Percentiles rank a stretch among this genome's conserved stretches.
phyloP scores from a whole-genome alignment of 2,113 vertebrate species.

The Ceyx margarethae region DNA sequence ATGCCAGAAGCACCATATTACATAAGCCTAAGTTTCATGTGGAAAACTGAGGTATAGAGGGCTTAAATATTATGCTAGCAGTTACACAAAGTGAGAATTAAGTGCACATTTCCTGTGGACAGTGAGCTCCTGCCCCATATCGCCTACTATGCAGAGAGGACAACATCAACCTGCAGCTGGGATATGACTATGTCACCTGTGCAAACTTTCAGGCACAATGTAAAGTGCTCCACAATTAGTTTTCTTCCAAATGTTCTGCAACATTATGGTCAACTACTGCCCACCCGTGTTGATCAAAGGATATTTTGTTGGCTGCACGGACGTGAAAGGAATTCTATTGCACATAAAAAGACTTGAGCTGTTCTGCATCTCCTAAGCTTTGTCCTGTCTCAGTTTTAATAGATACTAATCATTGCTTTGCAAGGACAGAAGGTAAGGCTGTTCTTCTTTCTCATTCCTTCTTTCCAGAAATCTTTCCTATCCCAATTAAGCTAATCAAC shows the following conservation, averaged over 20 bases:
- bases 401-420: background rate
- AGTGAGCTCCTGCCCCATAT: background rate
- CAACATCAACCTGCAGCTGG: background rate
- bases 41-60: background rate
- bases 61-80: background rate
- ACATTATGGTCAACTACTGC: background rate
- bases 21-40: background rate
- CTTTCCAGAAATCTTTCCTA: conserved; percentile 13
- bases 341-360: background rate
- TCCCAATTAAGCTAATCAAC: conserved; percentile 15
- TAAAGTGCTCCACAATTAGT: background rate
- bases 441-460: background rate
- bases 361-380: background rate
- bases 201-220: background rate
- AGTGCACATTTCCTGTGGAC: background rate
- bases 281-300: background rate
- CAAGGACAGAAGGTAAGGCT: background rate
- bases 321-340: background rate
- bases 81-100: background rate
- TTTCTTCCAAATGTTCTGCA: background rate
- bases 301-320: background rate
- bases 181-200: background rate
- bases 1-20: background rate
- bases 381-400: conserved; percentile 3
- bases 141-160: background rate